A percentile compares a stretch with the other conserved stretches of the same genome.
These are phyloP conservation scores for Minunthozetes semirufus DNA, from an alignment of 2,888 invertebrate species.

Conservation along the genomic window DNA sequence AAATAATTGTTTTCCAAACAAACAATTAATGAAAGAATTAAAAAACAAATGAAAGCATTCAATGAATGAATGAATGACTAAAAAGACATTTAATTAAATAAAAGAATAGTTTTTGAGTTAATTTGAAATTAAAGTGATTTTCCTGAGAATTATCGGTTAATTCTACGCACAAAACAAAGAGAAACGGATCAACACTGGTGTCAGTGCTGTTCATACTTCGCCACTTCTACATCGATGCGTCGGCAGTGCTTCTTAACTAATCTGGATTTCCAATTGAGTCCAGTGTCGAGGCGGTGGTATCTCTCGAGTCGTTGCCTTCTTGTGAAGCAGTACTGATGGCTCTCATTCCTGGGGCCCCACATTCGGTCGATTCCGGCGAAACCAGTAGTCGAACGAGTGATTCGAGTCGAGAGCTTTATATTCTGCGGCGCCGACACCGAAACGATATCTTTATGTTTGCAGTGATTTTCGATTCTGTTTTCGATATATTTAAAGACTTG, in stretches of 20 bases:
- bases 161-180: background rate
- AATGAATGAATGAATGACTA: no score
- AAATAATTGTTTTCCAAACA: background rate
- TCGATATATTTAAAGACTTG: background rate
- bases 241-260: background rate
- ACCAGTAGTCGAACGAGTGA: slow-evolving; percentile 6
- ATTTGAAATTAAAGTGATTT: no score
- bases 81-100: no score
- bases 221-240: slow-evolving; percentile 2
- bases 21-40: no score
- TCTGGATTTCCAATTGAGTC: no score
- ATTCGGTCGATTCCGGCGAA: slow-evolving; percentile 19
- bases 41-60: no score
- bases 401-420: background rate
- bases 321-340: background rate
- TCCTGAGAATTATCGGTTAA: background rate
- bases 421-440: background rate
- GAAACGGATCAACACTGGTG: background rate
- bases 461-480: background rate
- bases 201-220: slow-evolving; percentile 21
- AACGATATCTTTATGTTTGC: background rate
- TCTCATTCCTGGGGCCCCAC: slow-evolving; percentile 19
- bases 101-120: no score
- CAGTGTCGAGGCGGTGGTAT: no score
- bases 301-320: no score